These are phyloP conservation scores for Drosophila micromelanica DNA, from an alignment of 1,140 invertebrate genomes.

Conservation along the genomic window DNA sequence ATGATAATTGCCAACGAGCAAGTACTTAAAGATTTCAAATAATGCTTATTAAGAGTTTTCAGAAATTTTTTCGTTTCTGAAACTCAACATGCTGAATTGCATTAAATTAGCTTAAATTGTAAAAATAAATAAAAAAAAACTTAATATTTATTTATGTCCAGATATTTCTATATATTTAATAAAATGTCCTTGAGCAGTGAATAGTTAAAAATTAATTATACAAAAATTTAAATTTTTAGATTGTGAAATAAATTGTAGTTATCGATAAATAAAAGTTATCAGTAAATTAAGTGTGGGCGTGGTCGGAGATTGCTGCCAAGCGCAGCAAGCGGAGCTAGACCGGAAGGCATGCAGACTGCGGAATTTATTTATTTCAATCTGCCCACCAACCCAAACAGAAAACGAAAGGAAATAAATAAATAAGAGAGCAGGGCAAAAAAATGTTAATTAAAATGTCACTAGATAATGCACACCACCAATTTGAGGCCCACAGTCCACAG, in stretches of 20 bases:
- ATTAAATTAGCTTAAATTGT: no score
- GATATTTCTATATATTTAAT: no score
- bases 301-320: slow-evolving; percentile 1
- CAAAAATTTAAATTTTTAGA: no score
- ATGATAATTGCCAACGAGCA: slow-evolving; percentile 14
- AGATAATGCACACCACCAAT: slow-evolving; percentile 29
- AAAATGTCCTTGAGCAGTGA: no score
- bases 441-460: slow-evolving; percentile 76
- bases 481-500: neutral
- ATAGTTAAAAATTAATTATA: no score
- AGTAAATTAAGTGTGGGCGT: neutral
- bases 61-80: neutral
- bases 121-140: no score
- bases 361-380: slow-evolving; percentile 40
- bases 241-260: no score
- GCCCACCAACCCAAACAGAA: neutral
- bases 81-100: neutral
- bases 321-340: neutral
- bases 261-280: no score
- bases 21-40: slow-evolving; percentile 2
- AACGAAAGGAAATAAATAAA: neutral
- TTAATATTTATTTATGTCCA: no score
- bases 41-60: slow-evolving; percentile 9
- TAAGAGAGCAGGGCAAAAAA: slow-evolving; percentile 18
- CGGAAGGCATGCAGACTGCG: slow-evolving; percentile 35